Percentiles rank a stretch among this genome's conserved stretches.
Conservation (phyloP, 2,888 invertebrate genomes). For the Augiades crinisus region DNA sequence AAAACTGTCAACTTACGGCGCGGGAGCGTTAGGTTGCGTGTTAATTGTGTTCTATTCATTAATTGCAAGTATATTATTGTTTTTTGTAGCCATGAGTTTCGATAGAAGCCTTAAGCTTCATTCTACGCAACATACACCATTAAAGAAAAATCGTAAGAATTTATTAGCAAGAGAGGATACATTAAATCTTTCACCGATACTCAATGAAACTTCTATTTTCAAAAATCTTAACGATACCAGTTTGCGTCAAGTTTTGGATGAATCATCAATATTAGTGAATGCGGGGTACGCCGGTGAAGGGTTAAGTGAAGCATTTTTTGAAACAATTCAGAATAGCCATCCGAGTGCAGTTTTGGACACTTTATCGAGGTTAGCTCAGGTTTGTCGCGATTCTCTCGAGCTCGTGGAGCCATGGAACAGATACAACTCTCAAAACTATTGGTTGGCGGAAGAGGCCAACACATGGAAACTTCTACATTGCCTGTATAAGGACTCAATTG, state of each 20-base stretch:
- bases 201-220: constrained; percentile 72
- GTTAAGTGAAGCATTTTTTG: constrained; percentile 69
- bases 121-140: constrained; percentile 63
- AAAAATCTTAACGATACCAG: constrained; percentile 73
- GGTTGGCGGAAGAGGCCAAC: constrained; percentile 91
- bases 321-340: constrained; percentile 68
- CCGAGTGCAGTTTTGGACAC: constrained; percentile 81
- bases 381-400: constrained; percentile 83
- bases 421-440: constrained; percentile 72
- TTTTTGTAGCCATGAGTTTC: constrained; percentile 45
- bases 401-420: constrained; percentile 73
- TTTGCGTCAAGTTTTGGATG: constrained; percentile 67
- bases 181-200: constrained; percentile 66
- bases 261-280: constrained; percentile 59
- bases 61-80: no score
- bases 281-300: constrained; percentile 57
- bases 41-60: no score
- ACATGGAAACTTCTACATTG: constrained; percentile 94
- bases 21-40: no score
- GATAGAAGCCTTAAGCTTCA: constrained; percentile 56
- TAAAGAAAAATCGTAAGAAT: constrained; percentile 57
- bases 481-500: constrained; percentile 90
- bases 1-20: no score
- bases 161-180: constrained; percentile 65
- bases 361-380: constrained; percentile 82